Conservation (phyloP, 2,797 vertebrate genomes). For the Alcedo atthis region DNA sequence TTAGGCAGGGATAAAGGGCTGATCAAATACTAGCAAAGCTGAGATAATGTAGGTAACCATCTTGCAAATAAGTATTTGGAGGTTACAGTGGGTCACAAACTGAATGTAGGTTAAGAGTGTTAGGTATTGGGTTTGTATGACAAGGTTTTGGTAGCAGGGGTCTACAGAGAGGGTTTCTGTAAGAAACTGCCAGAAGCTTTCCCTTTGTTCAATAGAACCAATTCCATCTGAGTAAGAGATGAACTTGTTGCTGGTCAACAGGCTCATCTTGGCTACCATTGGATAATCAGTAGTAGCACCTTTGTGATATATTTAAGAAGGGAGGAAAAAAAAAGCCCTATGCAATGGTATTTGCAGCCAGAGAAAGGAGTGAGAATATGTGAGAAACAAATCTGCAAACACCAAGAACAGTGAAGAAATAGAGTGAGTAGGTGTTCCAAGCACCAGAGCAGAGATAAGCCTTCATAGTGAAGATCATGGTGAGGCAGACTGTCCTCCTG, state of each 20-base stretch:
- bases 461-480: background rate
- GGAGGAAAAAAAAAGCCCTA: background rate
- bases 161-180: background rate
- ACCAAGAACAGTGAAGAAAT: background rate
- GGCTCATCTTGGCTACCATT: too few species aligned
- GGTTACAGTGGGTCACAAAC: background rate
- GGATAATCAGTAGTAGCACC: background rate
- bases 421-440: background rate
- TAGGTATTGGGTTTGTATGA: background rate
- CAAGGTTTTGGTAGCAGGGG: background rate
- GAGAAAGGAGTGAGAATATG: background rate
- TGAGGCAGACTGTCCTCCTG: background rate
- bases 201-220: too few species aligned
- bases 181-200: too few species aligned
- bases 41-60: background rate
- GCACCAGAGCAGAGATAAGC: background rate
- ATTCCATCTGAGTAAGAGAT: rapidly evolving
- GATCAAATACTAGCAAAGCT: background rate
- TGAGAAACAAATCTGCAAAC: background rate
- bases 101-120: background rate
- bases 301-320: background rate
- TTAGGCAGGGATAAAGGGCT: background rate
- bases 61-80: background rate
- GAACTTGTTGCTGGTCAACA: too few species aligned
- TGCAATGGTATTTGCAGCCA: background rate